These are phyloP conservation scores for Heliconius charithonia DNA, from an alignment of 2,888 invertebrate species.

Conservation along the genomic window DNA sequence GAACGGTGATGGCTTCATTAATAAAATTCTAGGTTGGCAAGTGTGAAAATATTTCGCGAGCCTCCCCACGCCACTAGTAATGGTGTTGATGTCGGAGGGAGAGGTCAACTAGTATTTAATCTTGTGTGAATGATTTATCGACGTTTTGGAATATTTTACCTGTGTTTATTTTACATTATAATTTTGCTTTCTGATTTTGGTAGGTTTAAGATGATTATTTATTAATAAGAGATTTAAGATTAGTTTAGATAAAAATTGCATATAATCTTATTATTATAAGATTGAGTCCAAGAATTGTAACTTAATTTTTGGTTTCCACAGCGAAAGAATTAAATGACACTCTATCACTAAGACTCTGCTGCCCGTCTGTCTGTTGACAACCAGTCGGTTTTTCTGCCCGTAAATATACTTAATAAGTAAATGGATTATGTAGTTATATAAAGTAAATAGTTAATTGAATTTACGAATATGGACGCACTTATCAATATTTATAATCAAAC, in stretches of 20 bases:
- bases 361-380: too few relatives aligned
- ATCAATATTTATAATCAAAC: not conserved
- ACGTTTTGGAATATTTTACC: slow-evolving; percentile 67
- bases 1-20: slow-evolving; percentile 39
- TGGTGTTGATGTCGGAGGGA: slow-evolving; percentile 76
- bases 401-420: too few relatives aligned
- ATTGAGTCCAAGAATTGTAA: too few relatives aligned
- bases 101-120: slow-evolving; percentile 82
- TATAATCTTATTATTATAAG: not conserved
- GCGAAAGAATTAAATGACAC: too few relatives aligned
- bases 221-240: not conserved
- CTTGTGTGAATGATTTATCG: slow-evolving; percentile 81
- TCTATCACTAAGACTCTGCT: too few relatives aligned
- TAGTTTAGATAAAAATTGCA: not conserved
- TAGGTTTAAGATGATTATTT: not conserved
- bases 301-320: too few relatives aligned
- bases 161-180: slow-evolving; percentile 36
- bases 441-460: too few relatives aligned
- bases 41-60: slow-evolving; percentile 46
- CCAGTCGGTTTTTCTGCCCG: too few relatives aligned
- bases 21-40: slow-evolving; percentile 45
- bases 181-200: not conserved
- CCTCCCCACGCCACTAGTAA: slow-evolving; percentile 68
- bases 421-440: too few relatives aligned
- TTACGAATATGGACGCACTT: not conserved